Conservation (phyloP, 2,888 invertebrate species). For the Zele albiditarsus region DNA sequence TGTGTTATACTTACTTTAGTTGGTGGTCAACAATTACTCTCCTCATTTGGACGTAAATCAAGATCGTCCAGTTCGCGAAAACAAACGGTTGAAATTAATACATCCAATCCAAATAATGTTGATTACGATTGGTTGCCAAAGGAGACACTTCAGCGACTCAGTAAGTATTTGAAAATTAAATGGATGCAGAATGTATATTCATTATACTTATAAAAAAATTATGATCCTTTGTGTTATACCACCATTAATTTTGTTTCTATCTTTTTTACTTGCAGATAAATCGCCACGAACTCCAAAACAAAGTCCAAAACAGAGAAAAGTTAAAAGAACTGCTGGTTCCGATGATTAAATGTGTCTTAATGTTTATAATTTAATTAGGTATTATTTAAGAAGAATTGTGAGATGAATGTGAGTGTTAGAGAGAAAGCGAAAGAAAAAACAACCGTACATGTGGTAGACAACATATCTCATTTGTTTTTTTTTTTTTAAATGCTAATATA, state of each 20-base stretch:
- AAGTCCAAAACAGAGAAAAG: constrained; percentile 86
- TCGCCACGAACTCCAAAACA: constrained; percentile 79
- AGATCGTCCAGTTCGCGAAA: constrained; percentile 78
- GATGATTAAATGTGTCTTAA: constrained; percentile 75
- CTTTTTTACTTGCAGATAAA: constrained; percentile 78
- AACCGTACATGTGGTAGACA: constrained; percentile 29
- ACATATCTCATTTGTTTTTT: constrained; percentile 24
- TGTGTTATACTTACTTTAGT: constrained; percentile 90
- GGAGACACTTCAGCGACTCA: constrained; percentile 87
- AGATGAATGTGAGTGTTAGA: constrained; percentile 49
- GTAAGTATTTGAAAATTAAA: constrained; percentile 76
- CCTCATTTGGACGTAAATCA: constrained; percentile 85
- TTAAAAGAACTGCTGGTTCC: constrained; percentile 83
- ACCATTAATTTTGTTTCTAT: constrained; percentile 26
- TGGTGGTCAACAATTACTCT: constrained; percentile 89
- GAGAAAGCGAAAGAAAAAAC: constrained; percentile 37
- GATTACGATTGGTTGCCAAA: constrained; percentile 99
- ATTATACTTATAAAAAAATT: no score
- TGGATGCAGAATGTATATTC: no score
- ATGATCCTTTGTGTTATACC: constrained; percentile 30
- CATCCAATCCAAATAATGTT: constrained; percentile 90
- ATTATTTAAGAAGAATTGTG: constrained; percentile 48
- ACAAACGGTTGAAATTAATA: constrained; percentile 89
- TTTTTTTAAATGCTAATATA: constrained; percentile 44
- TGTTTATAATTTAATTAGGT: constrained; percentile 49